Evolutionary conservation across 2,113 vertebrate genomes (phyloP).

Genomic region (Sciurus niger): DNA sequence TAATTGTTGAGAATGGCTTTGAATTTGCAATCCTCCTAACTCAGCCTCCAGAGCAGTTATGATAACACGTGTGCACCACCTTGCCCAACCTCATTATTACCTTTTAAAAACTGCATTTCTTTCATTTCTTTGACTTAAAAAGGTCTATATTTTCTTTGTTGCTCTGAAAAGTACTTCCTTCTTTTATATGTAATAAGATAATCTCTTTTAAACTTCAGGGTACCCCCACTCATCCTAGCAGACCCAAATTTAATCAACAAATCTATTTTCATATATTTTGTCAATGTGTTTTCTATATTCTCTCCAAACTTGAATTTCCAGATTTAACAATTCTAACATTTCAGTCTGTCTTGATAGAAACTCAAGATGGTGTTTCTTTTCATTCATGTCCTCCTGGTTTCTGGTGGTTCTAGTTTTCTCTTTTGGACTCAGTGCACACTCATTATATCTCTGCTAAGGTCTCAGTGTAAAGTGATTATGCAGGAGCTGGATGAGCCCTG

Average conservation of each 20-base stretch:
- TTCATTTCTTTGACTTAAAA: constrained; percentile 44
- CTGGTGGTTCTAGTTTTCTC: background rate
- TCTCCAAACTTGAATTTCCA: background rate
- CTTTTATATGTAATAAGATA: background rate
- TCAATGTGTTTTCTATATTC: background rate
- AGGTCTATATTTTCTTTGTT: background rate
- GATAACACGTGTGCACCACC: too few species aligned
- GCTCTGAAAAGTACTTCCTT: constrained; percentile 5
- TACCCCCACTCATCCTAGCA: background rate
- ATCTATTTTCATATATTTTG: constrained; percentile 11
- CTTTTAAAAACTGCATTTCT: constrained; percentile 41
- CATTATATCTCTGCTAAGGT: background rate
- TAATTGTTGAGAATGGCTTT: too few species aligned
- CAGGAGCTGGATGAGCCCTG: background rate
- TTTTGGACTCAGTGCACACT: background rate
- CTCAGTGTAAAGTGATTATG: background rate
- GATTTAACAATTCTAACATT: background rate
- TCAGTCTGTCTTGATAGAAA: background rate
- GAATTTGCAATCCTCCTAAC: too few species aligned
- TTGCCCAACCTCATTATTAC: background rate
- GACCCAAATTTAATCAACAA: constrained; percentile 27
- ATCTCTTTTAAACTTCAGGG: constrained; percentile 10
- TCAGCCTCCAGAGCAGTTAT: too few species aligned
- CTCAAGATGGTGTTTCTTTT: background rate
- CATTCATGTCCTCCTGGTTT: background rate